Conservation (phyloP, 2,113 vertebrate genomes). For the Protobothrops mucrosquamatus region DNA sequence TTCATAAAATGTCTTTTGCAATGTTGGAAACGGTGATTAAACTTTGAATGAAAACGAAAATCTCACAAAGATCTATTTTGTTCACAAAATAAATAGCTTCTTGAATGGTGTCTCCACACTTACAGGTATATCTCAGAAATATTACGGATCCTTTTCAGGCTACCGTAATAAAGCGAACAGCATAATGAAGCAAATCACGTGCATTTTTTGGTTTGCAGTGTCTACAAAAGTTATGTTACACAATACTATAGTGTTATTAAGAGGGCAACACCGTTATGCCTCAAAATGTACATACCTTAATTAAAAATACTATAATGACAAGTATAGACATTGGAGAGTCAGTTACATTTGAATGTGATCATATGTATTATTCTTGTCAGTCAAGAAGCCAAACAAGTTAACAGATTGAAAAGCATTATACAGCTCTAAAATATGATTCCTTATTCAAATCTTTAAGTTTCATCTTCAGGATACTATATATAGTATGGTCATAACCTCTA, state of each 20-base stretch:
- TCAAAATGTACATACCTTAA: not conserved
- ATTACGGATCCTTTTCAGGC: not conserved
- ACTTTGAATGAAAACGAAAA: not conserved
- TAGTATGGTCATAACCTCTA: not conserved
- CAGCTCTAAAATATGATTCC: not conserved
- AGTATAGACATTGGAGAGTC: not conserved
- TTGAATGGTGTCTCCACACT: not conserved
- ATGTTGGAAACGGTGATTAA: not conserved
- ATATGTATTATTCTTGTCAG: not conserved
- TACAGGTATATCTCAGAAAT: not conserved
- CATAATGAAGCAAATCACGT: not conserved
- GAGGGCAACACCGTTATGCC: not conserved
- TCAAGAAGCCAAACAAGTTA: not conserved
- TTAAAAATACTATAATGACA: not conserved
- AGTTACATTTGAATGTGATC: not conserved
- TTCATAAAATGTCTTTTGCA: not conserved
- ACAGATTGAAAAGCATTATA: not conserved
- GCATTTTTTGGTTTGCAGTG: not conserved
- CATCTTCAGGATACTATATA: not conserved
- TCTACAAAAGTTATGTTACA: not conserved
- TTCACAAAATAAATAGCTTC: not conserved
- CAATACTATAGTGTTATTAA: not conserved
- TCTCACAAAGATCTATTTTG: not conserved
- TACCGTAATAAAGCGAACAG: not conserved
- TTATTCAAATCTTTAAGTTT: not conserved